Evolutionary conservation across 2,113 vertebrate genomes (phyloP).

Genomic region (Grammatotria lemairii): DNA sequence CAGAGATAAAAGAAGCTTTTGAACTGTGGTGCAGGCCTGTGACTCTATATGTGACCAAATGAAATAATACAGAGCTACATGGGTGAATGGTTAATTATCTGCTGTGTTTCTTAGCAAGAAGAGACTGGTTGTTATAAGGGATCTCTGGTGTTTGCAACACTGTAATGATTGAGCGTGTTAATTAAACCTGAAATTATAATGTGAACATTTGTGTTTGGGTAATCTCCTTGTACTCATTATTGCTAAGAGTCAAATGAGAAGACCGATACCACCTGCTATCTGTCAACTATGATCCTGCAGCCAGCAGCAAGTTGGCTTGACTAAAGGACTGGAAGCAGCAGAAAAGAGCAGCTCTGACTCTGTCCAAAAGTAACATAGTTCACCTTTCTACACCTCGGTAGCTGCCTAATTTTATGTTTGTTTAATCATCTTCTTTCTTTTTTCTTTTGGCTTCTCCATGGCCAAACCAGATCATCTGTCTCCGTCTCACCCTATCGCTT

Average conservation of each 20-base stretch:
- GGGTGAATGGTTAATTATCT: not conserved
- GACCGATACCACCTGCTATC: not conserved
- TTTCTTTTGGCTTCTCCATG: not conserved
- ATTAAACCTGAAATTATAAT: not conserved
- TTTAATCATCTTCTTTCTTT: not conserved
- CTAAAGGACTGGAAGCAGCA: not conserved
- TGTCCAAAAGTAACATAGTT: not conserved
- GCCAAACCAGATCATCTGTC: not conserved
- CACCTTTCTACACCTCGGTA: not conserved
- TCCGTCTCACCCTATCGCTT: not conserved
- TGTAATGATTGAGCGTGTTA: not conserved
- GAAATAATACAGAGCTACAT: not conserved
- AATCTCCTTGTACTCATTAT: not conserved
- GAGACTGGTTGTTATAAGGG: not conserved
- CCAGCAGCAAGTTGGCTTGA: not conserved
- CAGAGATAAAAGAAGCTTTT: slow-evolving; percentile 11
- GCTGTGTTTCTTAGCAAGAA: not conserved
- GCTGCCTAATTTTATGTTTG: not conserved
- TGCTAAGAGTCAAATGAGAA: not conserved
- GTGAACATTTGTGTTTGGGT: not conserved
- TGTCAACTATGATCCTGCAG: not conserved
- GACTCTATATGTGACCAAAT: not conserved
- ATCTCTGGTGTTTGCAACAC: not conserved
- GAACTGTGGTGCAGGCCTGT: not conserved
- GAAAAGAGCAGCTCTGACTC: not conserved